Evolutionary conservation across 2,113 vertebrate genomes (phyloP), one percentile per base, ranked within the genome.

Genomic region (Daboia siamensis): DNA sequence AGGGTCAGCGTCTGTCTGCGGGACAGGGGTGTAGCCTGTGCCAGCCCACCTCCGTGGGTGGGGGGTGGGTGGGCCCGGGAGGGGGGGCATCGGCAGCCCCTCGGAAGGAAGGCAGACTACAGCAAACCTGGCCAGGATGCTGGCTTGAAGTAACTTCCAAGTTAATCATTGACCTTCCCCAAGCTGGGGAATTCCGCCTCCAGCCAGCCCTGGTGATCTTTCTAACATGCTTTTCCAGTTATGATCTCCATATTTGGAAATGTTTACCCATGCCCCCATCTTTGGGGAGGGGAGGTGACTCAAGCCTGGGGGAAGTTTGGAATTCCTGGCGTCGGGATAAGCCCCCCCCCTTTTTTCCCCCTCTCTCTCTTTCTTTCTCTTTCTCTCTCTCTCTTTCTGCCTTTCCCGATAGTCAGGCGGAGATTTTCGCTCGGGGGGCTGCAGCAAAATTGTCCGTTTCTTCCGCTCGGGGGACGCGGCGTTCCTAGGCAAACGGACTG

Each of bases 211-310:
- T 13, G 92, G 97, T 96, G 97, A 98, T 98, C 98, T 97, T 98
- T 96, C 95, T 97, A 97, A 98, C 98, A 98, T 98, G 98, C 98
- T 97, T 98, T 97, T 97, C 91, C 96, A 98, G 97, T 97, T 98
- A 97, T 98, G 98, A 98, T 99, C 98, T 98, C 99, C 99, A 98
- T 99, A 99, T 99, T 99, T 99, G 99, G 99, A 98, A 99, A 99
- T 99, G 99, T 99, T 99, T 99, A 99, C 98, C 98, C 98, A 98
- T 97, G 97, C 97, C 97, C 97, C 98, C 98, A 98, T 98, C 98
- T 98, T 98, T 98, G 97, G 98, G 98, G 97, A 98, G 97, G 97
- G 97, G 98, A 97, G 97, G 97, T 98, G 98, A 98, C 97, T 98
- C 97, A 98, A 98, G 97, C 97, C 97, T 97, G 97, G 97, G 95